These are phyloP conservation scores for Cherax quadricarinatus DNA, from an alignment of 1,140 invertebrate genomes.

Conservation along the genomic window DNA sequence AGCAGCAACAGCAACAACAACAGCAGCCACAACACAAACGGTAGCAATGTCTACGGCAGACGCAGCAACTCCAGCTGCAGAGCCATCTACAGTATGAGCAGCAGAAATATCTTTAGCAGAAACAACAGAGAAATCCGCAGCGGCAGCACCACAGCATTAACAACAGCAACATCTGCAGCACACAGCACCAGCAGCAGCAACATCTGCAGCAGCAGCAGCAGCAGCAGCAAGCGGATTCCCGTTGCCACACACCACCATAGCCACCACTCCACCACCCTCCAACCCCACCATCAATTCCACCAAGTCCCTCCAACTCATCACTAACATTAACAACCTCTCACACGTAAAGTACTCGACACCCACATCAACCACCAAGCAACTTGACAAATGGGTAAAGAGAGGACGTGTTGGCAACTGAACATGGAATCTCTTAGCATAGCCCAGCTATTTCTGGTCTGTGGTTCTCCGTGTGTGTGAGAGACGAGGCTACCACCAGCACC, in stretches of 20 bases:
- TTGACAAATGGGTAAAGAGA: background rate
- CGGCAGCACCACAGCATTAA: background rate
- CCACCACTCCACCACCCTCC: background rate
- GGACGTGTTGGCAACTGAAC: conserved; percentile 42
- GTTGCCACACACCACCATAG: conserved; percentile 7
- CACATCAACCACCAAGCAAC: background rate
- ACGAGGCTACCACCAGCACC: background rate
- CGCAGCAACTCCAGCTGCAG: no score
- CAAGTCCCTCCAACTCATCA: background rate
- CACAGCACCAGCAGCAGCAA: background rate
- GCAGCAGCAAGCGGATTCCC: background rate
- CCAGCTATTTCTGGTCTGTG: conserved; percentile 52
- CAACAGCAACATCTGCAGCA: conserved; percentile 16
- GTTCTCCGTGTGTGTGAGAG: conserved; percentile 41
- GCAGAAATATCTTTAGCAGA: background rate
- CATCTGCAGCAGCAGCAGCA: conserved; percentile 3
- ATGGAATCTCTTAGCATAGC: conserved; percentile 62
- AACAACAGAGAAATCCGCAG: background rate
- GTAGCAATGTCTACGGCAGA: no score
- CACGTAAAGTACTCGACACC: background rate
- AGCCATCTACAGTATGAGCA: background rate
- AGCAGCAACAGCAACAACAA: conserved; percentile 17
- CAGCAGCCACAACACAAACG: no score
- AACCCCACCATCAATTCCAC: background rate
- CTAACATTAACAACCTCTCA: background rate